Evolutionary conservation across 2,797 vertebrate species (phyloP).

Genomic region (Salmo trutta): DNA sequence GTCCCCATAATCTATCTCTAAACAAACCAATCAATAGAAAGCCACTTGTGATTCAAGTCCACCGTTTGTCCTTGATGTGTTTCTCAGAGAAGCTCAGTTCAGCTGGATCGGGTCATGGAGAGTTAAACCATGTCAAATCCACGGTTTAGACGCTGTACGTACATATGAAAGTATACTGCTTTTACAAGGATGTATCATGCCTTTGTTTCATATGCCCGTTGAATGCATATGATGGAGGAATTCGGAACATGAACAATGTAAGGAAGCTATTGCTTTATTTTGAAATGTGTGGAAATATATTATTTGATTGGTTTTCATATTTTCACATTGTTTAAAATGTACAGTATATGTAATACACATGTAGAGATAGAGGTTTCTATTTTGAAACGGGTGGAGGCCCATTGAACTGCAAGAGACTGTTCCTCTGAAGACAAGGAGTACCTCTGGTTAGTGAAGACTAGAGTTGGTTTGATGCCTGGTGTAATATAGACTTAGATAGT

Average conservation of each 20-base stretch:
- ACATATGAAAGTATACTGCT: conserved; percentile 16
- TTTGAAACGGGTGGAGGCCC: conserved; percentile 34
- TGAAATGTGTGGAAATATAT: conserved; percentile 21
- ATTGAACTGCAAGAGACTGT: conserved; percentile 28
- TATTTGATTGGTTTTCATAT: conserved; percentile 33
- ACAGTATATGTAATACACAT: conserved; percentile 34
- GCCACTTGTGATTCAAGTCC: conserved; percentile 33
- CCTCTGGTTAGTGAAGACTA: conserved; percentile 34
- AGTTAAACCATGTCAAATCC: not conserved
- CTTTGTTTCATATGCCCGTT: conserved; percentile 10
- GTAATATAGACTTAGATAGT: conserved; percentile 26
- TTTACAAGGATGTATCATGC: conserved; percentile 1
- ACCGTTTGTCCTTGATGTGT: conserved; percentile 17
- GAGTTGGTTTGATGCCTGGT: conserved; percentile 24
- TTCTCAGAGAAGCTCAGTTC: conserved; percentile 16
- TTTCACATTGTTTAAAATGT: conserved; percentile 24
- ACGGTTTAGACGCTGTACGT: conserved; percentile 13
- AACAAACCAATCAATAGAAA: conserved; percentile 23
- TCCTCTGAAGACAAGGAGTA: conserved; percentile 33
- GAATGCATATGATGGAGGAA: conserved; percentile 28
- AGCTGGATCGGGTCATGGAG: conserved; percentile 15
- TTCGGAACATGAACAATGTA: conserved; percentile 14
- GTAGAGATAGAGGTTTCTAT: conserved; percentile 31
- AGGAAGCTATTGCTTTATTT: conserved; percentile 11
- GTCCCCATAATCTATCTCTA: conserved; percentile 16